Base-by-base conservation (phyloP, 2,113 vertebrate genomes). In the Eira barbara region DNA sequence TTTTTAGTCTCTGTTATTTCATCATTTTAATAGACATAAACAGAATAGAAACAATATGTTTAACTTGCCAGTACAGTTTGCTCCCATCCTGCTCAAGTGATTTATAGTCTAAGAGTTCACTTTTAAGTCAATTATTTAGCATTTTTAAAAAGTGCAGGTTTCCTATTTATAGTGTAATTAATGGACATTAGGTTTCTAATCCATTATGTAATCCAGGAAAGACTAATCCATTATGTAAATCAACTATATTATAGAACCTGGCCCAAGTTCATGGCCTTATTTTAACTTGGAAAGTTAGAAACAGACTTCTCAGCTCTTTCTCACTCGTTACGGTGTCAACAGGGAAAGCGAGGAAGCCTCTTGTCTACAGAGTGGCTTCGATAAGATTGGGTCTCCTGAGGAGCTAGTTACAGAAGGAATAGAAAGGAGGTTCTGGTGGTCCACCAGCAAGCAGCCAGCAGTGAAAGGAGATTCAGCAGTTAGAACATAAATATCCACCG, bases 41-140 rank as follows among this genome's bases (percentile, higher is more conserved):
- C 12, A 69, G 42, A 74, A 83, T 83, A 67, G 42, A 85, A 92
- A 85, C 36, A 76, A 67, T 71, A 42, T 78, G 21, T 91, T 31
- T 87, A 87, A 34, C 12, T 91, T 96, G 81, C 31, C 49, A 89
- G 65, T 39, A 34, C 25, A 76, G 2, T 83, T 89, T 45, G 4
- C 57, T 95, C 29, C 45, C 52, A 73, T 94, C 78, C 96, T 97
- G 34, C 42, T 94, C 57, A 89, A 92, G 9, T 83, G 79, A 86
- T 82, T 91, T 92, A 21, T 93, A 36, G 45, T 92, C 73, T 91
- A 89, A 92, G 90, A 92, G 87, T 39, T 79, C 0, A 90, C 52
- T 96, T 94, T 52, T 69, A 76, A 82, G 15, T 84, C 25, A 83
- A 42, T 81, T 94, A 83, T 79, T 89, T 97, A 55, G 69, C 96